Conservation (phyloP, 1,140 invertebrate genomes). For the Melitaea cinxia region DNA sequence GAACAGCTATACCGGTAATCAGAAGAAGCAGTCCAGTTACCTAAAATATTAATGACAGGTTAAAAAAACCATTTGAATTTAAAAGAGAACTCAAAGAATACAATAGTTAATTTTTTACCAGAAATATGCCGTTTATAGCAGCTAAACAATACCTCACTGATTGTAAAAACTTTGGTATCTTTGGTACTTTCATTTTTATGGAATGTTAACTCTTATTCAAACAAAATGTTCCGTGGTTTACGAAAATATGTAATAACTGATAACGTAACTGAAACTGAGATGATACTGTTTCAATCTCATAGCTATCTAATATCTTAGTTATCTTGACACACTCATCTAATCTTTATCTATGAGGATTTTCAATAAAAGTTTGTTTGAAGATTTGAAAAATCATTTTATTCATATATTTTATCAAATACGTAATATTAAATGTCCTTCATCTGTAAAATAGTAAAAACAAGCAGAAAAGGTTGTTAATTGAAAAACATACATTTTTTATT, state of each 20-base stretch:
- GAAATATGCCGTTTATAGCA: conserved; percentile 60
- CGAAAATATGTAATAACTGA: conserved; percentile 30
- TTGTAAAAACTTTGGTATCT: conserved; percentile 63
- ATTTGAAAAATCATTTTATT: not conserved
- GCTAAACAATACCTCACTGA: conserved; percentile 65
- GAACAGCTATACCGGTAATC: conserved; percentile 47
- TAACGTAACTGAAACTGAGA: conserved; percentile 53
- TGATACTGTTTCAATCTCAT: conserved; percentile 56
- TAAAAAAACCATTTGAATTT: conserved; percentile 2
- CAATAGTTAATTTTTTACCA: conserved; percentile 49
- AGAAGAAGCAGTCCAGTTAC: conserved; percentile 63
- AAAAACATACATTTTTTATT: no score
- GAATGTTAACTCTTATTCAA: conserved; percentile 3
- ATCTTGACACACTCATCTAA: conserved; percentile 69
- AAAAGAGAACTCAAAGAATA: not conserved
- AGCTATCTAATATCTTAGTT: conserved; percentile 63
- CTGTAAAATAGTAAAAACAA: no score
- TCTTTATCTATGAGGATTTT: conserved; percentile 46
- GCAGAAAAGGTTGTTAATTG: no score
- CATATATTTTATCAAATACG: no score
- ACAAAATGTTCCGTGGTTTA: conserved; percentile 22
- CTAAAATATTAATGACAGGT: conserved; percentile 42
- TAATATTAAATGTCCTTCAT: no score
- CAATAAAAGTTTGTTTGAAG: conserved; percentile 10
- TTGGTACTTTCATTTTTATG: conserved; percentile 54